Conservation (phyloP, 1,140 invertebrate genomes). For the Hirudo medicinalis region DNA sequence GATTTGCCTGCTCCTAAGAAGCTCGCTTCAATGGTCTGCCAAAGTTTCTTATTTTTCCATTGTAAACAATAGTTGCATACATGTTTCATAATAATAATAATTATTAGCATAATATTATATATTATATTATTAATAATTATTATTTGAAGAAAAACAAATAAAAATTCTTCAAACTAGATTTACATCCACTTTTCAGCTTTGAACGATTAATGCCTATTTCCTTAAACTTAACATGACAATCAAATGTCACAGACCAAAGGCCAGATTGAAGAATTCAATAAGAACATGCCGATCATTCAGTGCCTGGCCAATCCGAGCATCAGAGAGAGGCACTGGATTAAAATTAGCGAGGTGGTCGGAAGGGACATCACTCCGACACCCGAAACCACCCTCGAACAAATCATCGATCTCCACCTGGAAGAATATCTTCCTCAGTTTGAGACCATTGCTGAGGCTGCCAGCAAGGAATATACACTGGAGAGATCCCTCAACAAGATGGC, state of each 20-base stretch:
- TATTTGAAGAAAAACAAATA: no score
- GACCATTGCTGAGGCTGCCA: constrained; percentile 78
- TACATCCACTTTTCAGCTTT: no score
- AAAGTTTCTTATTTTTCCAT: not conserved
- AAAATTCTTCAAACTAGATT: no score
- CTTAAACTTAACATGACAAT: no score
- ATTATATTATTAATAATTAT: no score
- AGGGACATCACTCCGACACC: constrained; percentile 76
- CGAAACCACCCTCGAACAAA: constrained; percentile 65
- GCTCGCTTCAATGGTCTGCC: constrained; percentile 55
- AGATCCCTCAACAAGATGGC: constrained; percentile 79
- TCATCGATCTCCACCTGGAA: constrained; percentile 74
- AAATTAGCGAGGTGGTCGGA: constrained; percentile 83
- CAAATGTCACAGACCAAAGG: constrained; percentile 50
- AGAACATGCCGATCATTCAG: constrained; percentile 74
- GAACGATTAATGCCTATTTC: no score
- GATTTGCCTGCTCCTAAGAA: constrained; percentile 67
- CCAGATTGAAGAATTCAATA: constrained; percentile 75
- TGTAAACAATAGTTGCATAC: no score
- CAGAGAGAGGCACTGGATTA: constrained; percentile 83
- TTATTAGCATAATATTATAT: no score
- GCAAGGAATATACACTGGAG: constrained; percentile 85
- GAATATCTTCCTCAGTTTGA: constrained; percentile 76
- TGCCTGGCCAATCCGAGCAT: constrained; percentile 79
- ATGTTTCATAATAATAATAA: not conserved